phyloP scores from a whole-genome alignment of 1,140 invertebrate species.

The Penaeus japonicus region DNA sequence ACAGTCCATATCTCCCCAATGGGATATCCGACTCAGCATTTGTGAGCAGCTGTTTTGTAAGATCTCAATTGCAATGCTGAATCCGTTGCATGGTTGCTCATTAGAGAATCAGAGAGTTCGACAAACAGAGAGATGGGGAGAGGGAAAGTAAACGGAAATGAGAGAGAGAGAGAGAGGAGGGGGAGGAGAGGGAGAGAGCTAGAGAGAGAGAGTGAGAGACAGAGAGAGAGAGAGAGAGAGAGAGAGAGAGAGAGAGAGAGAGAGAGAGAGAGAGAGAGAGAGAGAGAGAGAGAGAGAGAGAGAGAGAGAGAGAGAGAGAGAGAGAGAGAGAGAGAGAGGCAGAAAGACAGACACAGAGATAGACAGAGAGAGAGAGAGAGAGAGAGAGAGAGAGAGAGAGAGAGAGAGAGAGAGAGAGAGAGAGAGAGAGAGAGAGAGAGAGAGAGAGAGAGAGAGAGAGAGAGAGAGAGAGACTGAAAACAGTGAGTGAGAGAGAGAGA shows the following conservation, averaged over 20 bases:
- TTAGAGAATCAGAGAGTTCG: neutral
- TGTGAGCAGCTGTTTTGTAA: too few relatives aligned
- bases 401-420: neutral
- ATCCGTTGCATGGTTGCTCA: too few relatives aligned
- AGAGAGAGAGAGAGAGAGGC: neutral
- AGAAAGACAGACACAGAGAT: neutral
- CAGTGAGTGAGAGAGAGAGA: neutral
- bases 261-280: neutral
- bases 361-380: neutral
- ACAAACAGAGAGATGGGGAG: neutral
- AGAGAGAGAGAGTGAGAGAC: conserved; percentile 39
- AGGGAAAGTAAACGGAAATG: neutral
- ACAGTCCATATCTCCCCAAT: too few relatives aligned
- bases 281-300: neutral
- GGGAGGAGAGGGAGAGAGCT: conserved; percentile 31
- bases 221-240: neutral
- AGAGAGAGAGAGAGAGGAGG: conserved; percentile 18
- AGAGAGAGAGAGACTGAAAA: neutral
- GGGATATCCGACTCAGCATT: too few relatives aligned
- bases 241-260: neutral
- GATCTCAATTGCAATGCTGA: too few relatives aligned
- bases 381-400: neutral
- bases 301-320: neutral
- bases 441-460: neutral
- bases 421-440: too few relatives aligned